Base-by-base conservation (phyloP, 2,797 vertebrate species). In the Dallia pectoralis region DNA sequence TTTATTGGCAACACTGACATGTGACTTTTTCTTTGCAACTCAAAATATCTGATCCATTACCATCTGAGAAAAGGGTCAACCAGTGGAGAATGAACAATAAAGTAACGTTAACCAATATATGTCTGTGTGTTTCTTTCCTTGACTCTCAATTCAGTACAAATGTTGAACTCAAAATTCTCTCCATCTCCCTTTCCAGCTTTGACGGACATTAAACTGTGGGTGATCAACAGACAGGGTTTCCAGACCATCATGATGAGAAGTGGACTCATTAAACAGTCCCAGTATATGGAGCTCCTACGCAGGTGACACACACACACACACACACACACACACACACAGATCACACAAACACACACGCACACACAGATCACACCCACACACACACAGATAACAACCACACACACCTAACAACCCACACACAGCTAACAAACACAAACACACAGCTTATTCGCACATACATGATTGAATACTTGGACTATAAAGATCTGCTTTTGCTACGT, bases 161-260 rank as follows among this genome's bases (percentile, higher is more conserved):
- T n/a, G n/a, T n/a, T n/a, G n/a, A n/a, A 44, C 11, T 40, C 40
- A 2, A 44, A 11, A 11, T 12, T 1, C 30, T 44, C 63, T 22
- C 27, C 77, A 9, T 78, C 29, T 71, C 22, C 40, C 4, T 70
- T 30, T 72, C 15, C 14, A 93, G 92, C 92, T 0, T 81, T 93
- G 76, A 91, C 88, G 0, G 87, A 92, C 76, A 88, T 92, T 77
- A 92, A 89, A 79, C 86, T 93, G 0, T 93, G 92, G 92, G 91
- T 89, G 0, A 92, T 93, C 0, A 91, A 93, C 80, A 87, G 92
- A 0, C 92, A 90, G 79, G 85, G 85, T 22, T 93, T 92, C 77
- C 92, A 93, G 77, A 91, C 91, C 72, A 93, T 93, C 75, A 93
- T 93, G 91, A 93, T 93, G 91, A 83, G 89, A 69, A 92, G 88